These are phyloP conservation scores for Drosophila anomelani DNA, from an alignment of 2,888 invertebrate genomes.

Conservation along the genomic window DNA sequence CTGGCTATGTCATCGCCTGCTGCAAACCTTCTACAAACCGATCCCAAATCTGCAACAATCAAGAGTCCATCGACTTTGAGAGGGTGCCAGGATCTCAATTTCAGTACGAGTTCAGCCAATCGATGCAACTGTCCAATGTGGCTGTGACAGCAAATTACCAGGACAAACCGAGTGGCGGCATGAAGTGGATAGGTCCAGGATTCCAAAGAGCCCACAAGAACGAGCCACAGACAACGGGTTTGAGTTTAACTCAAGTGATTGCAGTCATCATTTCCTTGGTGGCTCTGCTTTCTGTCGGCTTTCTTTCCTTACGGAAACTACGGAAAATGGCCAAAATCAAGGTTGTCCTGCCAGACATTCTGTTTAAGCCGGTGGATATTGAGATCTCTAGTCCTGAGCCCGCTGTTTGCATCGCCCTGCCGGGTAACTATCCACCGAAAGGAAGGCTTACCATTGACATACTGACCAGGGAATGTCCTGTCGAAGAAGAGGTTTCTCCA, in stretches of 20 bases:
- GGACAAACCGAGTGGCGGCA: background rate
- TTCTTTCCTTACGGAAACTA: background rate
- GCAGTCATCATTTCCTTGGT: background rate
- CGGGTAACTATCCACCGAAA: background rate
- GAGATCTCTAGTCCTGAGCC: background rate
- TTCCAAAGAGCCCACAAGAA: background rate
- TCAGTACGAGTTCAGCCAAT: background rate
- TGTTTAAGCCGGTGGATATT: background rate
- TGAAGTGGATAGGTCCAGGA: background rate
- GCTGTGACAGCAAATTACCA: slow-evolving; percentile 1
- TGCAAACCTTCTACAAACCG: background rate
- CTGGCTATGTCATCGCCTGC: slow-evolving; percentile 3
- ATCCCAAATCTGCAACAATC: slow-evolving; percentile 8
- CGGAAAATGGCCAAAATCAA: background rate
- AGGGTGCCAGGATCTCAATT: background rate
- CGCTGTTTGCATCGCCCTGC: background rate
- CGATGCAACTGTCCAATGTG: background rate
- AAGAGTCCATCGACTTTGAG: background rate
- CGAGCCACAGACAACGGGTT: too few relatives aligned
- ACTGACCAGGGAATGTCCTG: background rate
- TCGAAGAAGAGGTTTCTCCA: background rate
- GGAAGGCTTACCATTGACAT: background rate
- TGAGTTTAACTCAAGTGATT: background rate
- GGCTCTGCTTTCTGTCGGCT: background rate
- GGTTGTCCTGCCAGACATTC: background rate